Percentiles rank a stretch among this genome's conserved stretches.
Evolutionary conservation across 2,113 vertebrate genomes (phyloP).

Genomic region (Sprattus sprattus): DNA sequence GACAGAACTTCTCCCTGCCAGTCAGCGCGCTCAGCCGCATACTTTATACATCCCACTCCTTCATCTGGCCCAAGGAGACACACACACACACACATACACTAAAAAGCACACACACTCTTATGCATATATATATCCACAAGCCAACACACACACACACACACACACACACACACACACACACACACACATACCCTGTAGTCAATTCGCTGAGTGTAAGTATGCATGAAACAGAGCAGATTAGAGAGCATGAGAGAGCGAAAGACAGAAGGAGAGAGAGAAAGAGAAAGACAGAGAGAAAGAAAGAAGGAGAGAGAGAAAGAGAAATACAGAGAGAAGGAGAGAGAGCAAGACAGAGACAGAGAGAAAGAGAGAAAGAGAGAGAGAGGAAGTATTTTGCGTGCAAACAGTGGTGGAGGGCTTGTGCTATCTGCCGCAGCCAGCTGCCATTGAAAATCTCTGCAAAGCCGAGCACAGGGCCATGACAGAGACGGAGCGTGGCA

Average conservation of each 20-base stretch:
- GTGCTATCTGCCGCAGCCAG: conserved; percentile 69
- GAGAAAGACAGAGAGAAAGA: neutral
- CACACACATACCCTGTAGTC: neutral
- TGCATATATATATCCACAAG: neutral
- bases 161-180: conserved; percentile 3
- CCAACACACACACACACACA: neutral
- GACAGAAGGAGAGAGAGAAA: neutral
- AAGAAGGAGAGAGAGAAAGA: neutral
- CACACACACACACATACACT: neutral
- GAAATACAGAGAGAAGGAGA: neutral
- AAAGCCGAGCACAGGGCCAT: conserved; percentile 65
- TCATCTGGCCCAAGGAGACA: neutral
- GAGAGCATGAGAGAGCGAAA: conserved; percentile 20
- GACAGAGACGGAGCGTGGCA: conserved; percentile 71
- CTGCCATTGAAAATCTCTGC: conserved; percentile 69
- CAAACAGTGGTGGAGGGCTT: neutral
- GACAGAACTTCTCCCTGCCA: neutral
- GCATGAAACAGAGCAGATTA: neutral
- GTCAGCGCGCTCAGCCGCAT: conserved; percentile 27
- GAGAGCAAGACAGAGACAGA: too few relatives aligned
- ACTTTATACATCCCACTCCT: conserved; percentile 69
- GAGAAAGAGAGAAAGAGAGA: neutral
- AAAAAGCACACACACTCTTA: neutral
- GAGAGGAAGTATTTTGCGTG: neutral
- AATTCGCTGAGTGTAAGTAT: conserved; percentile 9